A percentile compares a stretch with the other conserved stretches of the same genome.
Evolutionary conservation across 2,888 invertebrate species (phyloP).

Genomic region (Xanthostigma xanthostigma): DNA sequence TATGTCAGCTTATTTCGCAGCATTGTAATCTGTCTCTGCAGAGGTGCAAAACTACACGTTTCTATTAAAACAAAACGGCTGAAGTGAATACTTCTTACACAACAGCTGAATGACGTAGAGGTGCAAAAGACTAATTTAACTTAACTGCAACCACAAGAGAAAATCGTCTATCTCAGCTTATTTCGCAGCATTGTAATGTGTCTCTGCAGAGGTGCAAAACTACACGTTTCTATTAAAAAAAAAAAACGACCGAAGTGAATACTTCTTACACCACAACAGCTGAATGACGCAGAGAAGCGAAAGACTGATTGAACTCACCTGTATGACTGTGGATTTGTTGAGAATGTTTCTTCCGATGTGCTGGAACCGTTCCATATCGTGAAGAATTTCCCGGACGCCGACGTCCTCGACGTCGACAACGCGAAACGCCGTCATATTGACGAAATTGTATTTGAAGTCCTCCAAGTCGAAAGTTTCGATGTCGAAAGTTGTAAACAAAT

Average conservation of each 20-base stretch:
- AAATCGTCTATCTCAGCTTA: too few species aligned
- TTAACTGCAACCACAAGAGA: too few species aligned
- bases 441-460: constrained; percentile 61
- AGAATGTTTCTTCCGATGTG: constrained; percentile 32
- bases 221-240: not conserved
- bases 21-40: too few species aligned
- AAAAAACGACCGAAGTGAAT: too few species aligned
- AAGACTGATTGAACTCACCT: constrained; percentile 18
- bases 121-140: too few species aligned
- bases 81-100: too few species aligned
- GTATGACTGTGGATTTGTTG: constrained; percentile 25
- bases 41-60: not conserved
- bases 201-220: too few species aligned
- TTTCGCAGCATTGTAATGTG: too few species aligned
- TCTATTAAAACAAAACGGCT: not conserved
- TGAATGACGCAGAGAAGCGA: too few species aligned
- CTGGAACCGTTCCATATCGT: constrained; percentile 55
- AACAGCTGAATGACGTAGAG: too few species aligned
- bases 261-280: too few species aligned
- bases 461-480: constrained; percentile 51
- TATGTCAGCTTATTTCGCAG: too few species aligned
- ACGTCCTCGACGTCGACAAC: constrained; percentile 54
- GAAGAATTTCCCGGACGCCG: constrained; percentile 47
- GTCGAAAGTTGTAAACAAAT: constrained; percentile 60
- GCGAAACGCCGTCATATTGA: constrained; percentile 61